Evolutionary conservation across 2,113 vertebrate species (phyloP), one percentile per base, ranked within the genome.

Genomic region (Heterocephalus glaber): DNA sequence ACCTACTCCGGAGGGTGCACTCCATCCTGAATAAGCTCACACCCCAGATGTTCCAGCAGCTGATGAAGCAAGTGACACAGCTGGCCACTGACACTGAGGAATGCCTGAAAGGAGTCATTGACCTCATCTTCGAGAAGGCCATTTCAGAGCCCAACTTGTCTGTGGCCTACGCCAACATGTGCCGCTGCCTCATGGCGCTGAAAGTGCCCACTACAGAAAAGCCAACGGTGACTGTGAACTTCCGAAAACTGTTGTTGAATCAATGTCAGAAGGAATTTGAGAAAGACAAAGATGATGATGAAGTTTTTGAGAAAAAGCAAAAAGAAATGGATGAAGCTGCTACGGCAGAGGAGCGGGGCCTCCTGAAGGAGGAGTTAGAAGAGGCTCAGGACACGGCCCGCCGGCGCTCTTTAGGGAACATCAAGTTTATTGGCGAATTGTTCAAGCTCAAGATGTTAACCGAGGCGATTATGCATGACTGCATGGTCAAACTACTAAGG

Each of bases 91-190:
- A 99, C 98, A 99, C 99, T 0, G 99, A 99, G 98, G 99, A 99
- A 96, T 98, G 99, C 70, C 98, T 99, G 96, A 99, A 99, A 98
- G 99, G 99, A 35, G 99, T 99, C 98, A 99, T 99, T 3, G 99
- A 99, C 98, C 99, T 99, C 22, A 99, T 99, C 98, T 99, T 99
- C 7, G 99, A 99, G 98, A 99, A 99, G 98, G 99, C 99, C 98
- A 99, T 99, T 97, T 99, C 99, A 0, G 99, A 99, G 98, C 99
- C 99, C 95, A 99, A 99, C 98, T 99, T 99, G 97, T 99, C 99
- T 8, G 99, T 99, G 98, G 99, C 99, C 98, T 99, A 99, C 88
- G 99, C 99, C 98, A 99, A 99, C 98, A 99, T 99, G 99, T 99
- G 99, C 98, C 99, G 99, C 98, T 99, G 99, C 99, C 99, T 99